A percentile compares a stretch with the other conserved stretches of the same genome.
Conservation (phyloP, 2,888 invertebrate genomes). For the Eupeodes latifasciatus region DNA sequence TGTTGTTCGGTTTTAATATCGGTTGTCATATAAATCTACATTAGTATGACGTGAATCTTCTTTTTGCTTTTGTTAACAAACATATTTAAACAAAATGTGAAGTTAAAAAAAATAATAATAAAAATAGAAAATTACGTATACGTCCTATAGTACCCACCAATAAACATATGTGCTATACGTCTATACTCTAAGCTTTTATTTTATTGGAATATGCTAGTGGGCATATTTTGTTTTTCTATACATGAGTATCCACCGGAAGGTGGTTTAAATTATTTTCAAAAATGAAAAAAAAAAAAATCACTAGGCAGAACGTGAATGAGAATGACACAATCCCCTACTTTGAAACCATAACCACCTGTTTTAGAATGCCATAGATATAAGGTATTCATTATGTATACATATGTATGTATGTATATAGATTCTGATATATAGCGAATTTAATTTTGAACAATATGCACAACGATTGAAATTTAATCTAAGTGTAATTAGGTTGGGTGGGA, state of each 20-base stretch:
- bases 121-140: conserved; percentile 58
- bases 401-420: neutral
- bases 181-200: neutral
- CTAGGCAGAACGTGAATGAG: conserved; percentile 43
- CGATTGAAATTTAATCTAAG: conserved; percentile 40
- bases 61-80: conserved; percentile 47
- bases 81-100: conserved; percentile 12
- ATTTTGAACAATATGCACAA: conserved; percentile 13
- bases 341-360: conserved; percentile 41
- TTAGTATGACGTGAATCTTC: conserved; percentile 46
- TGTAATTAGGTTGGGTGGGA: conserved; percentile 32
- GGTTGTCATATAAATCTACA: conserved; percentile 47
- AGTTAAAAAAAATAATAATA: conserved; percentile 11
- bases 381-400: too few relatives aligned
- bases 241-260: conserved; percentile 51
- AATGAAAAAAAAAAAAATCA: conserved; percentile 40
- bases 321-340: conserved; percentile 26
- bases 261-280: conserved; percentile 44
- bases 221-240: conserved; percentile 33
- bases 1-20: conserved; percentile 27
- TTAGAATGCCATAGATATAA: conserved; percentile 1
- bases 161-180: too few relatives aligned
- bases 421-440: conserved; percentile 9
- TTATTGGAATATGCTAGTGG: conserved; percentile 46
- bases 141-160: neutral